phyloP scores from a whole-genome alignment of 2,113 vertebrate species.

The Lagopus muta region DNA sequence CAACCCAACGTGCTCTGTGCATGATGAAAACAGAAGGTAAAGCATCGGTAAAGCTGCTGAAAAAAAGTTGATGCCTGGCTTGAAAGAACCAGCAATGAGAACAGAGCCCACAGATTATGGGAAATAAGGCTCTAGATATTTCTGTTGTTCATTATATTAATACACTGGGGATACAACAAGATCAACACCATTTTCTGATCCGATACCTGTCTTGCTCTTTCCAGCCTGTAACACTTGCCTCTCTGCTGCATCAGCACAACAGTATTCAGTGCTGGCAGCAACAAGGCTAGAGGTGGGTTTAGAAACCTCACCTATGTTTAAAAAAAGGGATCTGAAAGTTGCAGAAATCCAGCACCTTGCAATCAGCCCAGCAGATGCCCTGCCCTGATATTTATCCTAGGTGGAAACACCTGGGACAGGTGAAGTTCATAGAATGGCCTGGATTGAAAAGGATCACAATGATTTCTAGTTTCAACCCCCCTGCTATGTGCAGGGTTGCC shows the following conservation, averaged over 20 bases:
- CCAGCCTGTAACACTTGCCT: neutral
- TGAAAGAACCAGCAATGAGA: neutral
- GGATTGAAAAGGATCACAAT: too few species aligned
- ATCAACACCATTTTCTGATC: neutral
- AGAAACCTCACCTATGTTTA: neutral
- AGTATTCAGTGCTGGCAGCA: neutral
- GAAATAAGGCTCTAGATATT: slow-evolving; percentile 49
- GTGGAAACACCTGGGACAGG: neutral
- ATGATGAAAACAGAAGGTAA: slow-evolving; percentile 8
- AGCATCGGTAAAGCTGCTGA: slow-evolving; percentile 53
- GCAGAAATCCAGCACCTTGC: neutral
- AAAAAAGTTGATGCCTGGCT: slow-evolving; percentile 39
- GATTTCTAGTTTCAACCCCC: too few species aligned
- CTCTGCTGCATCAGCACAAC: rapidly evolving
- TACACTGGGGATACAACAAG: slow-evolving; percentile 2
- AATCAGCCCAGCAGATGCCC: neutral
- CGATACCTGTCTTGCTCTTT: neutral
- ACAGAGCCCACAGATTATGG: neutral
- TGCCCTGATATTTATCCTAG: too few species aligned
- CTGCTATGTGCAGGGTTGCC: too few species aligned
- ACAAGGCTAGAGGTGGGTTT: neutral
- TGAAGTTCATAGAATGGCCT: too few species aligned
- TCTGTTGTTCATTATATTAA: slow-evolving; percentile 8
- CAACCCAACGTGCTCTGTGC: neutral
- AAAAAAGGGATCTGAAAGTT: neutral